A percentile compares a stretch with the other conserved stretches of the same genome.
Evolutionary conservation across 2,113 vertebrate genomes (phyloP).

Genomic region (Bothrops jararaca): DNA sequence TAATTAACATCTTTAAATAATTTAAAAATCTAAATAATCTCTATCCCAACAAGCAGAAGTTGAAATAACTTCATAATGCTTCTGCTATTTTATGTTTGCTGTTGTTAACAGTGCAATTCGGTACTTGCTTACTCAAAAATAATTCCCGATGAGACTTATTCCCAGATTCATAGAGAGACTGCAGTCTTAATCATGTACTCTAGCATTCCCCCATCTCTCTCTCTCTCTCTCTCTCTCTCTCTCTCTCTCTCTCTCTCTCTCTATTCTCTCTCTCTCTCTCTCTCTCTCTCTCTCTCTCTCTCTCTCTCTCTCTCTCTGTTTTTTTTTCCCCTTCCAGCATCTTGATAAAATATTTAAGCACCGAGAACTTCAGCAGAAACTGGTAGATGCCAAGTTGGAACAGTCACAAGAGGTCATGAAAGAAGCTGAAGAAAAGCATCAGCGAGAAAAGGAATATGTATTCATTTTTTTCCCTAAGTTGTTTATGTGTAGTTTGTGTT

Average conservation of each 20-base stretch:
- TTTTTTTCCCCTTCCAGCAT: constrained; percentile 71
- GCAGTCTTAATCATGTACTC: not conserved
- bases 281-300: not conserved
- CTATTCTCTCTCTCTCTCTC: not conserved
- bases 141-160: not conserved
- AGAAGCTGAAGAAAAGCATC: constrained; percentile 85
- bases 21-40: not conserved
- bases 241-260: not conserved
- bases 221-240: not conserved
- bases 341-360: constrained; percentile 94
- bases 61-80: not conserved
- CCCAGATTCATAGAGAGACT: not conserved
- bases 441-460: constrained; percentile 95
- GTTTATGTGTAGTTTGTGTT: not conserved
- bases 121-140: not conserved
- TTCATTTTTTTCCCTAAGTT: constrained; percentile 47
- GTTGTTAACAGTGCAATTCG: not conserved
- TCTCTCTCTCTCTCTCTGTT: constrained; percentile 9
- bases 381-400: constrained; percentile 88
- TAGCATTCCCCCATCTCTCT: not conserved
- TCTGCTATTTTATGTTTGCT: not conserved
- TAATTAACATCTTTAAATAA: not conserved
- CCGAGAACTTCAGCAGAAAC: constrained; percentile 89
- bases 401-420: constrained; percentile 86
- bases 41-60: not conserved